These are phyloP conservation scores for Eriocheir sinensis DNA, from an alignment of 1,140 invertebrate species.

Conservation along the genomic window DNA sequence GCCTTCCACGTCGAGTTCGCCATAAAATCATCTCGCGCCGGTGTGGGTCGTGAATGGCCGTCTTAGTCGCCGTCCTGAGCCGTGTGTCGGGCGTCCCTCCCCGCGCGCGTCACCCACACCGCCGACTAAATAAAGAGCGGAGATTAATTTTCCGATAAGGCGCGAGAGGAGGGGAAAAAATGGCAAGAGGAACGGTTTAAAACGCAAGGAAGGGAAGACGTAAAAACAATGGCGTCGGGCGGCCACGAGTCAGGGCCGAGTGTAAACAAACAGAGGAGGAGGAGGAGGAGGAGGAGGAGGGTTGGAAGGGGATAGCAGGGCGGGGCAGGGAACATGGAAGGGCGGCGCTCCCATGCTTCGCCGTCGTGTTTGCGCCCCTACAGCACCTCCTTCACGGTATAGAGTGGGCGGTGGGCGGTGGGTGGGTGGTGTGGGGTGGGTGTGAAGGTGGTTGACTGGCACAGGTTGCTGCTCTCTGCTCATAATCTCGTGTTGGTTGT, in stretches of 20 bases:
- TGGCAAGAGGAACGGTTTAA: constrained; percentile 24
- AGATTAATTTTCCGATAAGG: constrained; percentile 26
- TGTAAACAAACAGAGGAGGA: neutral
- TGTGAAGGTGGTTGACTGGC: too few species aligned
- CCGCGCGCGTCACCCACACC: neutral
- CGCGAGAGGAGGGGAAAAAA: neutral
- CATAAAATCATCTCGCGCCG: constrained; percentile 1
- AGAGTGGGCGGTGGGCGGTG: neutral
- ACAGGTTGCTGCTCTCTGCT: constrained; percentile 13
- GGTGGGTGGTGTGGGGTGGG: too few species aligned
- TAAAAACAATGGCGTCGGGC: constrained; percentile 13
- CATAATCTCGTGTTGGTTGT: neutral
- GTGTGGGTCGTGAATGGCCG: neutral
- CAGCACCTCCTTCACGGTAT: neutral
- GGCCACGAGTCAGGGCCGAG: neutral
- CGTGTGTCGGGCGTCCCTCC: neutral
- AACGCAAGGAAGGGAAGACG: neutral
- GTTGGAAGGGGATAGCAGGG: neutral
- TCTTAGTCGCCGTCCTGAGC: neutral
- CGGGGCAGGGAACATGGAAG: constrained; percentile 1
- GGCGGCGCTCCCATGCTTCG: neutral
- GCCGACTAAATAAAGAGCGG: neutral
- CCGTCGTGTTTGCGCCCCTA: neutral
- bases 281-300: neutral
- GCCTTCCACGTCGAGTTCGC: neutral